Percentiles rank a stretch among this genome's conserved stretches.
These are phyloP conservation scores for Morus bassanus DNA, from an alignment of 2,797 vertebrate genomes.

Conservation along the genomic window DNA sequence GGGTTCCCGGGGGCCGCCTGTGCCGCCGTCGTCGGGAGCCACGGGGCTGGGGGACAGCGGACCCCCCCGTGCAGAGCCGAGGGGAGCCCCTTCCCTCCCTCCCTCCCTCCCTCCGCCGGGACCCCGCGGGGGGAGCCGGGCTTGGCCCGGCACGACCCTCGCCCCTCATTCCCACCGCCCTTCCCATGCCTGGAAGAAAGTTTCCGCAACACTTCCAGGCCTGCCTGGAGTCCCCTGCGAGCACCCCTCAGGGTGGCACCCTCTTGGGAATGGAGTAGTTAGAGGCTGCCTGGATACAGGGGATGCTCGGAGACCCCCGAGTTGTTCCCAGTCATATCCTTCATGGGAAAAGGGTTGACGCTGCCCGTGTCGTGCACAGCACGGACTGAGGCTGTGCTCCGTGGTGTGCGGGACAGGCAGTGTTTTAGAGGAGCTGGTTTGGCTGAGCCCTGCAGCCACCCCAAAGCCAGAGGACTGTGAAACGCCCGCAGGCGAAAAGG, in stretches of 20 bases:
- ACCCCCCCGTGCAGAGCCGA: background rate
- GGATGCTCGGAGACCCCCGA: background rate
- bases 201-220: background rate
- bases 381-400: accelerated
- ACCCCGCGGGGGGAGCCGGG: background rate
- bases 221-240: background rate
- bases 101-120: no score
- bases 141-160: background rate
- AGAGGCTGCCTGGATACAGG: accelerated
- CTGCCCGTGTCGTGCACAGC: background rate
- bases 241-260: background rate
- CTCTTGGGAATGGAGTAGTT: accelerated
- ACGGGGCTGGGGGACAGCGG: background rate
- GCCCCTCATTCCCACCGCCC: accelerated
- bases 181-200: background rate
- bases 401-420: accelerated
- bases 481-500: accelerated
- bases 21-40: background rate
- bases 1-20: background rate
- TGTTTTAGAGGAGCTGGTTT: background rate
- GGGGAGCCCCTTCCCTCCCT: no score
- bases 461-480: background rate
- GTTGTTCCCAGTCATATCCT: accelerated
- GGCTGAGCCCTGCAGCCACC: background rate
- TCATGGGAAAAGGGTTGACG: accelerated